Conservation (phyloP, 1,140 invertebrate genomes). For the Potamilus streckersoni region DNA sequence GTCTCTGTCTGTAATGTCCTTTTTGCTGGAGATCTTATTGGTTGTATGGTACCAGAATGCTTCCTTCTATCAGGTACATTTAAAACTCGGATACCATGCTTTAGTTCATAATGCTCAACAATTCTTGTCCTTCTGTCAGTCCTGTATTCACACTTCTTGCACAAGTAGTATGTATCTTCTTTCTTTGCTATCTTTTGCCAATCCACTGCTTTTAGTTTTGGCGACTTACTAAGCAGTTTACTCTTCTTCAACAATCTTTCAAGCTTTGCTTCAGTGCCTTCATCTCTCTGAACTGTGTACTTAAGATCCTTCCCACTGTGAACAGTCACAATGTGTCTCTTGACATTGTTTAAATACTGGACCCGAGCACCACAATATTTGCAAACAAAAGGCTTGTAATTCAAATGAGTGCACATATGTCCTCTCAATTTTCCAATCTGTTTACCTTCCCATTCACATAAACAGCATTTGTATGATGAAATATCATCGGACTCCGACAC, state of each 20-base stretch:
- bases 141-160: slow-evolving; percentile 8
- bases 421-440: background rate
- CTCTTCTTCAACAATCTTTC: slow-evolving; percentile 5
- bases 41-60: no score
- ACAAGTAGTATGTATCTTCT: slow-evolving; percentile 4
- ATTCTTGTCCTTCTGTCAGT: slow-evolving; percentile 4
- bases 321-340: background rate
- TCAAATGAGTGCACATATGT: slow-evolving; percentile 23
- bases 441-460: slow-evolving; percentile 9
- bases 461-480: slow-evolving; percentile 7
- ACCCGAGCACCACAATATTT: slow-evolving; percentile 5
- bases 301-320: slow-evolving; percentile 10
- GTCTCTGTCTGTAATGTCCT: no score
- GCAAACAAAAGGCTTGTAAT: slow-evolving; percentile 22
- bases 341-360: background rate
- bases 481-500: background rate
- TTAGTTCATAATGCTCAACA: background rate
- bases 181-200: background rate
- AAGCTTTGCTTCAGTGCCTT: slow-evolving; percentile 22
- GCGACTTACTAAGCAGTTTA: background rate
- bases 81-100: background rate
- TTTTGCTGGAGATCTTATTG: no score
- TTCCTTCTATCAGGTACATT: no score
- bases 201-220: background rate
- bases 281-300: background rate